A percentile compares a stretch with the other conserved stretches of the same genome.
Evolutionary conservation across 23 tunicate genomes (phyloP).

Genomic region (Corella eumyota): DNA sequence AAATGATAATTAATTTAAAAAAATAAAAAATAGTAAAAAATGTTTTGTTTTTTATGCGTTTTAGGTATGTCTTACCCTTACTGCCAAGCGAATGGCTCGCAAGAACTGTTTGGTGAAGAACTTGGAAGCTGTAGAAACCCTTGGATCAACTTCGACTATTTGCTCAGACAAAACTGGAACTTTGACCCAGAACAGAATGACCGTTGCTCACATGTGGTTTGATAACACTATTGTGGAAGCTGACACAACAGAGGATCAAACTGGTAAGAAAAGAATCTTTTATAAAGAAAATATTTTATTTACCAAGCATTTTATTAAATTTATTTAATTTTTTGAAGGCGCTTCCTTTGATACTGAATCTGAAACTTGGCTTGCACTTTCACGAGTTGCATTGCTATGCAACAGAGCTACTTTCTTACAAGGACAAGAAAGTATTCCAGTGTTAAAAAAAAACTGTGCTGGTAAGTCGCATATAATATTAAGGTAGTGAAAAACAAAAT

Average conservation of each 20-base stretch:
- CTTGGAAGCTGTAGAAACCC: constrained; percentile 97
- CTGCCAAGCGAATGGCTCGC: constrained; percentile 84
- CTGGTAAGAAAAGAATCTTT: no score
- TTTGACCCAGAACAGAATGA: constrained; percentile 97
- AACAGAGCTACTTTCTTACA: constrained; percentile 68
- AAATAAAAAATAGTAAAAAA: no score
- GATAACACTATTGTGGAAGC: constrained; percentile 86
- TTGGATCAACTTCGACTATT: constrained; percentile 98
- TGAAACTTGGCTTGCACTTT: constrained; percentile 30
- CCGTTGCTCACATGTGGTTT: constrained; percentile 99
- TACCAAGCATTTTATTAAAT: no score
- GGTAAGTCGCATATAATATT: constrained; percentile 8
- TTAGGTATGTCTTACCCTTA: constrained; percentile 41
- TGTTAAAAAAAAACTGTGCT: constrained; percentile 53
- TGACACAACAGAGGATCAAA: constrained; percentile 97
- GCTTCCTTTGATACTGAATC: constrained; percentile 11
- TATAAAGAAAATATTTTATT: no score
- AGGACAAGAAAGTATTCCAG: constrained; percentile 25
- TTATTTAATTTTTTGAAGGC: constrained; percentile 17
- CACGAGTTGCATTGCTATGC: constrained; percentile 49
- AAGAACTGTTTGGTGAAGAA: constrained; percentile 82
- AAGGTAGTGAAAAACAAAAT: no score
- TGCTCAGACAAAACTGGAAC: constrained; percentile 99
- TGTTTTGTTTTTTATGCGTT: neutral
- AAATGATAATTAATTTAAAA: neutral